Conservation (phyloP, 2,113 vertebrate species). For the Myrmecophaga tridactyla region DNA sequence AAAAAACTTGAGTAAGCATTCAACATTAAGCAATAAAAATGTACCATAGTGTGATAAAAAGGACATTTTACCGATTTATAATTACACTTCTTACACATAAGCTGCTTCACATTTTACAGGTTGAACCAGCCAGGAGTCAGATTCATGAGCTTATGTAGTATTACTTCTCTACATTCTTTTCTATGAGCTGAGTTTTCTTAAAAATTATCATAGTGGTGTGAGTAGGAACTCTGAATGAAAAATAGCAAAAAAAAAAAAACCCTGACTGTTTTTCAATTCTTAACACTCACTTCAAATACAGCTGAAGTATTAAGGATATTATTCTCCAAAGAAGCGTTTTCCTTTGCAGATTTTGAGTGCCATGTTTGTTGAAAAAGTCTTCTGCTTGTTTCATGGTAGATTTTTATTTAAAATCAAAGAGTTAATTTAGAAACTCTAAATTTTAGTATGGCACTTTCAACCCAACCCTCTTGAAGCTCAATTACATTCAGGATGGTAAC, state of each 20-base stretch:
- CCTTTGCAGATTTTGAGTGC: not conserved
- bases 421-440: not conserved
- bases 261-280: not conserved
- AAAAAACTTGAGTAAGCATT: not conserved
- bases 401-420: not conserved
- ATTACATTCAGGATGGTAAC: not conserved
- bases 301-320: not conserved
- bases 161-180: not conserved
- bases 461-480: not conserved
- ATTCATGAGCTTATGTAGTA: not conserved
- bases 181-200: not conserved
- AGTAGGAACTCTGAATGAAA: not conserved
- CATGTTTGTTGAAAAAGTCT: not conserved
- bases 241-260: not conserved
- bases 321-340: not conserved
- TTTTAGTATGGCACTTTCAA: not conserved
- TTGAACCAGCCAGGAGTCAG: not conserved
- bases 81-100: not conserved
- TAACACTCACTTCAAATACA: not conserved
- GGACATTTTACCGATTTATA: not conserved
- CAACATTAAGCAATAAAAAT: slow-evolving; percentile 13
- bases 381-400: not conserved
- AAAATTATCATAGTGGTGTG: not conserved
- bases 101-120: not conserved
- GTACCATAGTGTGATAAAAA: not conserved